These are phyloP conservation scores for Trichogramma evanescens DNA, from an alignment of 2,888 invertebrate genomes.

Conservation along the genomic window DNA sequence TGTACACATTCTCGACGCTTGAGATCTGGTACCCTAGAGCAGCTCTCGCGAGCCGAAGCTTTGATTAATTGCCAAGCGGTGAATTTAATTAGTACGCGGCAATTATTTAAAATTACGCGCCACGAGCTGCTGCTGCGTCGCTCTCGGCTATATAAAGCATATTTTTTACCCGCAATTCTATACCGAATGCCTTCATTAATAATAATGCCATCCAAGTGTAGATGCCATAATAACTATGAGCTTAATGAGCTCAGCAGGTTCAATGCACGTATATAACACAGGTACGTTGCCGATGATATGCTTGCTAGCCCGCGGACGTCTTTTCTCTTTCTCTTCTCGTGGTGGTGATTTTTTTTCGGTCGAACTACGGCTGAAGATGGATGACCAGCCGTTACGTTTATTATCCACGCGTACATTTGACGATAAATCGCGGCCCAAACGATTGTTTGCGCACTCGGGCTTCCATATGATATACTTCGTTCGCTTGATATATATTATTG, in stretches of 20 bases:
- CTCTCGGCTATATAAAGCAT: no score
- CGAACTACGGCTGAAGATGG: background rate
- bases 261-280: no score
- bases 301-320: background rate
- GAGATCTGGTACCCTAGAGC: no score
- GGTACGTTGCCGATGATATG: no score
- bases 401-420: background rate
- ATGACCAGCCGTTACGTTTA: background rate
- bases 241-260: conserved; percentile 5
- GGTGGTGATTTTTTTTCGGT: background rate
- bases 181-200: conserved; percentile 12
- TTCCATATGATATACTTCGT: no score
- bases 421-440: conserved; percentile 10
- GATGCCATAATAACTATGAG: background rate
- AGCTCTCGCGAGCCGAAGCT: background rate
- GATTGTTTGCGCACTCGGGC: conserved; percentile 3
- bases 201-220: conserved; percentile 16
- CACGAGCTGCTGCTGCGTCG: background rate
- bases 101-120: conserved; percentile 23
- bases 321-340: background rate
- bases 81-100: conserved; percentile 23
- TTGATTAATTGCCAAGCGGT: conserved; percentile 22
- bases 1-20: no score
- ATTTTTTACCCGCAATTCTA: background rate
- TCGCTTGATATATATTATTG: no score